A percentile compares a stretch with the other conserved stretches of the same genome.
These are phyloP conservation scores for Magallana gigas DNA, from an alignment of 1,140 invertebrate genomes.

Conservation along the genomic window DNA sequence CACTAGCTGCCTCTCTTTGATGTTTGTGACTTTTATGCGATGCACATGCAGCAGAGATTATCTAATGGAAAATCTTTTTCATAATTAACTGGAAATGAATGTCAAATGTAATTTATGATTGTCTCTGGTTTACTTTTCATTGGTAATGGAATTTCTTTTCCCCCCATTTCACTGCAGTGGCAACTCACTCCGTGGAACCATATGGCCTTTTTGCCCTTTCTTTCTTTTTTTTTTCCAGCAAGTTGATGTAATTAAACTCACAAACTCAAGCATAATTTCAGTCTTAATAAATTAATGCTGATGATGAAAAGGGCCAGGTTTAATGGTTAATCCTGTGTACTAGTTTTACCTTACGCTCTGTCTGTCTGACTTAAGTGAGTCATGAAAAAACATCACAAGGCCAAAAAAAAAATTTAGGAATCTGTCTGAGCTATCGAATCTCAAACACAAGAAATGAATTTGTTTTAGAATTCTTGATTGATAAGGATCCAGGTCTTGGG, in stretches of 20 bases:
- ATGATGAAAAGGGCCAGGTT: slow-evolving; percentile 16
- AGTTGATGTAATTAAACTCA: neutral
- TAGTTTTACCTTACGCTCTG: neutral
- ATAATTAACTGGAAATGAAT: neutral
- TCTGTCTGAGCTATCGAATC: slow-evolving; percentile 23
- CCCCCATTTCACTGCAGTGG: neutral
- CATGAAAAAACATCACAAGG: slow-evolving; percentile 19
- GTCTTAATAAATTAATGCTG: slow-evolving; percentile 29
- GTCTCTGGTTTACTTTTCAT: neutral
- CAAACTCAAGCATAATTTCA: neutral
- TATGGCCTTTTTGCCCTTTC: neutral
- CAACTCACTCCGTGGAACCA: neutral
- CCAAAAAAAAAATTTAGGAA: neutral
- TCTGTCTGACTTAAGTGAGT: neutral
- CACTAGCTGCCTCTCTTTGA: neutral
- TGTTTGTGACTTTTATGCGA: neutral
- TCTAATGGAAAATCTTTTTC: neutral
- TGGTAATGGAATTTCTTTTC: neutral
- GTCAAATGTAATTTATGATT: slow-evolving; percentile 1
- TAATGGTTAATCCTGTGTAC: neutral
- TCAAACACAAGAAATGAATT: slow-evolving; percentile 36
- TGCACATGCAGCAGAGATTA: neutral
- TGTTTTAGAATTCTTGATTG: slow-evolving; percentile 36
- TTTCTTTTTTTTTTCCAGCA: neutral
- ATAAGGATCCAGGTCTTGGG: neutral